Evolutionary conservation across 2,888 invertebrate species (phyloP).

Genomic region (Adineta ricciae): DNA sequence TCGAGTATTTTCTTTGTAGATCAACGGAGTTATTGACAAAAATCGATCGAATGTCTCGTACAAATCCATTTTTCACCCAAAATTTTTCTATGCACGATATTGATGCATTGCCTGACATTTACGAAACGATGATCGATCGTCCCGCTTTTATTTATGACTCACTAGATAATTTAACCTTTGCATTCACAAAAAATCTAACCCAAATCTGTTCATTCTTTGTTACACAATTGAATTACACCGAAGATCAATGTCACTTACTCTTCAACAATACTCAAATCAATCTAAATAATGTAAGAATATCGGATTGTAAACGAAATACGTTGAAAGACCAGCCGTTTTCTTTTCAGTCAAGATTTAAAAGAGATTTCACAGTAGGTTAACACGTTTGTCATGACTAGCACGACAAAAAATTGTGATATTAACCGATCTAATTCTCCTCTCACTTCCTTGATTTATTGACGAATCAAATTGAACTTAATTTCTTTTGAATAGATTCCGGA

Average conservation of each 20-base stretch:
- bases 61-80: slow-evolving; percentile 38
- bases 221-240: background rate
- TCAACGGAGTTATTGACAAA: slow-evolving; percentile 21
- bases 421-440: too few relatives aligned
- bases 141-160: slow-evolving; percentile 44
- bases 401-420: too few relatives aligned
- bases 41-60: slow-evolving; percentile 23
- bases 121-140: slow-evolving; percentile 50
- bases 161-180: slow-evolving; percentile 39
- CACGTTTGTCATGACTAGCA: background rate
- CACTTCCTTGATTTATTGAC: too few relatives aligned
- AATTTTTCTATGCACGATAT: slow-evolving; percentile 50
- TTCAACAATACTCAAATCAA: background rate
- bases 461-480: background rate
- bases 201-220: background rate
- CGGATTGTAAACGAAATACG: background rate
- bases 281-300: background rate
- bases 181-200: background rate
- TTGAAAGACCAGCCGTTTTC: too few relatives aligned
- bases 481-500: background rate
- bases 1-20: background rate
- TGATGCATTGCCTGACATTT: slow-evolving; percentile 49
- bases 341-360: background rate
- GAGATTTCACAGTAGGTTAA: background rate
- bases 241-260: background rate